Percentiles rank a stretch among this genome's conserved stretches.
phyloP scores from a whole-genome alignment of 1,140 invertebrate species.

The Bombus breviceps region DNA sequence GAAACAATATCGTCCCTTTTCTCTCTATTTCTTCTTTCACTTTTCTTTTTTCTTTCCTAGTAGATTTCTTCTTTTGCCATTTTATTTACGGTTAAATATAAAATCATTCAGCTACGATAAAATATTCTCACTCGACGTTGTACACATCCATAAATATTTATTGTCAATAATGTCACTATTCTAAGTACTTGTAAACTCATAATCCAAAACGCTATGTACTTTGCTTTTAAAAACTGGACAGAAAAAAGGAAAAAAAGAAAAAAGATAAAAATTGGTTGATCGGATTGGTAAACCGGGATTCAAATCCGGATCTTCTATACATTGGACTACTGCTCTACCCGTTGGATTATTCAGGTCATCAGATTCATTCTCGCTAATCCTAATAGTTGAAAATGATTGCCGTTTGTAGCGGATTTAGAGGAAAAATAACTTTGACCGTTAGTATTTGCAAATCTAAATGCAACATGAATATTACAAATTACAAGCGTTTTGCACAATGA shows the following conservation, averaged over 20 bases:
- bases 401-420: neutral
- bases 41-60: neutral
- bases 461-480: neutral
- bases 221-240: neutral
- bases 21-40: neutral
- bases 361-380: neutral
- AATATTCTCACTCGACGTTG: too few species aligned
- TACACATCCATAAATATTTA: too few species aligned
- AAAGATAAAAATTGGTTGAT: neutral
- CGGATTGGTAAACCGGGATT: neutral
- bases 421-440: neutral
- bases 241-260: neutral
- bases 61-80: neutral
- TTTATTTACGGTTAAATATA: too few species aligned
- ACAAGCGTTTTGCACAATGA: neutral
- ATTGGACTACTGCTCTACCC: neutral
- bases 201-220: neutral
- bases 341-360: constrained; percentile 5
- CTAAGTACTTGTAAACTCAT: too few species aligned
- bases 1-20: neutral
- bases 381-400: constrained; percentile 4
- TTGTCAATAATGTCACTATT: too few species aligned
- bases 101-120: too few species aligned
- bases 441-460: neutral
- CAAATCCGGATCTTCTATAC: too few species aligned